Base-by-base conservation (phyloP, 2,888 invertebrate species). In the Dasysyrphus albostriatus region DNA sequence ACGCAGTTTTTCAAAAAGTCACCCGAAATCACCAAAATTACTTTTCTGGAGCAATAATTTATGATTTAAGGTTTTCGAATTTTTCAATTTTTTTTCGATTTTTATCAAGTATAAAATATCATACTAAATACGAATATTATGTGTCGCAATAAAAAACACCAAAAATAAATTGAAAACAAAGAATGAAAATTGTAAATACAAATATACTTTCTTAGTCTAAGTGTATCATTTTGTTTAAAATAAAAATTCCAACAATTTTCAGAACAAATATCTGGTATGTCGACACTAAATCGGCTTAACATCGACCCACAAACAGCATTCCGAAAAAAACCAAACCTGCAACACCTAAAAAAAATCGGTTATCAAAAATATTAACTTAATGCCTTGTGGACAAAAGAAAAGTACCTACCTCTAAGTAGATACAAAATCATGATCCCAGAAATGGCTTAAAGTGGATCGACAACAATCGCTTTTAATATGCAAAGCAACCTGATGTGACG, bases 381-480 rank as follows among this genome's bases (percentile, higher is more conserved):
- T 63, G 24, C 14, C 63, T 29, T 63, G 10, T 32, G 63, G 39
- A 14, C 63, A 67, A 49, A 67, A 34, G 65, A 34, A 49, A 67
- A 19, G 49, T 44, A 49, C 0, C 29, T 61, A 42, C 10, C 12
- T 4, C 3, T 61, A 24, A 14, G 61, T 24, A 61, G 12, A 29
- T 44, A 32, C n/a, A 44, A 63, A 34, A 65, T 49, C 67, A 67
- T 49, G 67, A 67, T 67, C 16, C 67, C 34, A 39, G 29, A 29
- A 69, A 69, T 75, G 83, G 73, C 80, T 61, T 79, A 69, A 88
- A 83, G 88, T 88, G 83, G 88, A 80, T 83, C 54, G 70, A 80
- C 77, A 39, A 37, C 34, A 74, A 85, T 85, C 84, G 82, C 83
- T 49, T 67, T 67, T 49, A 70, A 74, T 88, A 89, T 88, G 89